Evolutionary conservation across 2,888 invertebrate genomes (phyloP).

Genomic region (Gastrophysa polygoni): DNA sequence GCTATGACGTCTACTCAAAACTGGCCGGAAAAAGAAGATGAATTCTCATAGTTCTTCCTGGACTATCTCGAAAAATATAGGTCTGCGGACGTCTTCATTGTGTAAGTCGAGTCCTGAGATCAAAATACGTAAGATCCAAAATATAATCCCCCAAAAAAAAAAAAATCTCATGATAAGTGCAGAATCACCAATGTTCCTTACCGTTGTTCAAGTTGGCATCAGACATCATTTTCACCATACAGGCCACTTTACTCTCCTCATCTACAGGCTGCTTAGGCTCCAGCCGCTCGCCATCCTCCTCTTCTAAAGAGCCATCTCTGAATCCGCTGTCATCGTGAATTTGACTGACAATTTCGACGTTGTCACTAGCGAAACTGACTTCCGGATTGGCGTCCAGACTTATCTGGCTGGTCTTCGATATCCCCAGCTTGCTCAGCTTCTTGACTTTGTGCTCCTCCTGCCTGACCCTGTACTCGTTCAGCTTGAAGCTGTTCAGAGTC

Average conservation of each 20-base stretch:
- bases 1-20: too few relatives aligned
- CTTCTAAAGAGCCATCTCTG: conserved; percentile 21
- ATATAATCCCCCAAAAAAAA: too few relatives aligned
- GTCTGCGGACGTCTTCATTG: too few relatives aligned
- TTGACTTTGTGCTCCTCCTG: conserved; percentile 46
- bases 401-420: conserved; percentile 57
- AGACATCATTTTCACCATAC: conserved; percentile 41
- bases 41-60: too few relatives aligned
- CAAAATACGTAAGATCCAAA: too few relatives aligned
- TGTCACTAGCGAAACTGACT: conserved; percentile 47
- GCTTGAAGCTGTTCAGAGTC: conserved; percentile 55
- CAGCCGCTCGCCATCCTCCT: conserved; percentile 34
- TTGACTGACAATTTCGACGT: conserved; percentile 48
- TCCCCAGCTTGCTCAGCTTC: conserved; percentile 56
- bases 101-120: too few relatives aligned
- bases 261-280: conserved; percentile 27
- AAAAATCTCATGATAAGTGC: too few relatives aligned
- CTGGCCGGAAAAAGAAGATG: too few relatives aligned
- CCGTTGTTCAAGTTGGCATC: conserved; percentile 38
- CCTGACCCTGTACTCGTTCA: conserved; percentile 54
- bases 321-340: conserved; percentile 32
- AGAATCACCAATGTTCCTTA: conserved; percentile 22
- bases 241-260: conserved; percentile 26
- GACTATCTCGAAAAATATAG: too few relatives aligned
- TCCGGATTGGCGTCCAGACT: conserved; percentile 54